A percentile compares a stretch with the other conserved stretches of the same genome.
Conservation (phyloP, 2,113 vertebrate genomes). For the Empidonax alnorum region DNA sequence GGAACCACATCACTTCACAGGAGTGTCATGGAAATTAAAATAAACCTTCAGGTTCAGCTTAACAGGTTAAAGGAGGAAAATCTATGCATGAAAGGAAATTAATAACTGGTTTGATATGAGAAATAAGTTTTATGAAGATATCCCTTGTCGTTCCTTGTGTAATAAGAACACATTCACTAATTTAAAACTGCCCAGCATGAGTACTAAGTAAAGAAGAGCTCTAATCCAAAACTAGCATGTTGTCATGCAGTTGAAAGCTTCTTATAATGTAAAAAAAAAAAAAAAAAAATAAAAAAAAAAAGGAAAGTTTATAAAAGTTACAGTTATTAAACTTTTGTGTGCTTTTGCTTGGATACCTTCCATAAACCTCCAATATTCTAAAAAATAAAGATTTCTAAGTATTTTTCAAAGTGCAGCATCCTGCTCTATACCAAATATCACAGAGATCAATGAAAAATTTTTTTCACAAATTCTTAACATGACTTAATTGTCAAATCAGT, state of each 20-base stretch:
- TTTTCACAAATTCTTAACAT: not conserved
- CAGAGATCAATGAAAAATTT: not conserved
- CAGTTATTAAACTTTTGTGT: not conserved
- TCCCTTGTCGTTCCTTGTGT: not conserved
- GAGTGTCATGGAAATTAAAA: not conserved
- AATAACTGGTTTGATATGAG: not conserved
- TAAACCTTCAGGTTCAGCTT: not conserved
- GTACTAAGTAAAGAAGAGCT: not conserved
- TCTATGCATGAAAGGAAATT: not conserved
- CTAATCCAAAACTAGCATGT: not conserved
- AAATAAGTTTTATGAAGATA: not conserved
- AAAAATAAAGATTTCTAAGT: not conserved
- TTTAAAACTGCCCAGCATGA: not conserved
- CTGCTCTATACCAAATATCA: not conserved
- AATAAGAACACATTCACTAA: accelerated
- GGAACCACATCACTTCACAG: not conserved
- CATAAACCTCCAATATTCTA: not conserved
- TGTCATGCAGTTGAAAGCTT: not conserved
- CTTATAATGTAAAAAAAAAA: not conserved
- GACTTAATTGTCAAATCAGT: not conserved
- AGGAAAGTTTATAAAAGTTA: not conserved
- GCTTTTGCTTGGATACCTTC: not conserved
- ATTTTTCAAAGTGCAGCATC: not conserved
- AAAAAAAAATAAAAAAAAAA: not conserved
- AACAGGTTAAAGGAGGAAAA: not conserved